Base-by-base conservation (phyloP, 2,888 invertebrate genomes). In the Bugula neritina region DNA sequence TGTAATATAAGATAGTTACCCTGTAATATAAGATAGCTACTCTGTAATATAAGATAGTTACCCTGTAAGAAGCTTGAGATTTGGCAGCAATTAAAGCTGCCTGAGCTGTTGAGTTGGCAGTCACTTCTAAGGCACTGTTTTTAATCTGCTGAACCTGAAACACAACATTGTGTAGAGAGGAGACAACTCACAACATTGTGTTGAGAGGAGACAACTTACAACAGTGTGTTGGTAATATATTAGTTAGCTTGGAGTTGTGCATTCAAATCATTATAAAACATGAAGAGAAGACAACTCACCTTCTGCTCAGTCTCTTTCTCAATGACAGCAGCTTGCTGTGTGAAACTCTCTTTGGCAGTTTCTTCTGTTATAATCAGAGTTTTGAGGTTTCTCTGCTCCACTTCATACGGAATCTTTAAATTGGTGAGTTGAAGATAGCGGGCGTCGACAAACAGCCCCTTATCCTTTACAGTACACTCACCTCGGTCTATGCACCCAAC, bases 371-470 rank as follows among this genome's bases (percentile, higher is more conserved):
- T 63, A 10, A 63, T 63, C 5, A 63, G 21, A 29, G 63, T 63
- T 31, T 63, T 63, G 5, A 63, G 31, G 63, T 63, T 63, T 13
- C 63, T 27, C 27, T 31, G 63, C 34, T 63, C 63, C 29, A 63
- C 63, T 13, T 31, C 31, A 27, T 27, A 13, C 2, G 63, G 63
- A 25, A 63, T 63, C 27, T 31, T 27, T 2, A 63, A 29, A 31
- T 63, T 27, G 10, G 63, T 63, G 31, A 63, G 21, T 31, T 63
- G 63, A 13, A 63, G 63, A 27, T 63, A 63, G 10, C 63, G 21
- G 5, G 63, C 63, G 3, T 63, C 63, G 13, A 63, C 63, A 63
- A 63, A 63, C 31, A 63, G 25, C 31, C 63, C 63, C 31, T 63
- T 63, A 3, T 63, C 29, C 5, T 27, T 63, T 10, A 5, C n/a